Evolutionary conservation across 2,888 invertebrate genomes (phyloP).

Genomic region (Drosophila sordidula): DNA sequence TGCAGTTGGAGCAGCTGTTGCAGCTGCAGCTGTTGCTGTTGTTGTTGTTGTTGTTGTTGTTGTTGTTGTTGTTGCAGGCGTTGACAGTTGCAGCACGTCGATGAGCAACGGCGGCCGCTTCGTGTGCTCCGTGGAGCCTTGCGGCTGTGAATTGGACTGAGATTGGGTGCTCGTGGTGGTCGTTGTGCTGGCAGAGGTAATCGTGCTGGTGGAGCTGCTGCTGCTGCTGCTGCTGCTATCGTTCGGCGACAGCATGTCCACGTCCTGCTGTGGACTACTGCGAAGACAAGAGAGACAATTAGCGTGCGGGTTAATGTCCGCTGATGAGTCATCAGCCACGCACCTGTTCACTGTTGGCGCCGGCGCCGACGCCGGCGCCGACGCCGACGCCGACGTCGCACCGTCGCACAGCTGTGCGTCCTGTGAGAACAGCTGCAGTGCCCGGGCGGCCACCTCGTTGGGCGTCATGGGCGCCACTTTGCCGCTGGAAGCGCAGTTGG

Average conservation of each 20-base stretch:
- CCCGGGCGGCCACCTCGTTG: conserved; percentile 96
- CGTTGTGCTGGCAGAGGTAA: conserved; percentile 73
- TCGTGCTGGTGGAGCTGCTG: conserved; percentile 76
- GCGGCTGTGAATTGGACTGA: conserved; percentile 32
- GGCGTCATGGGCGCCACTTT: conserved; percentile 91
- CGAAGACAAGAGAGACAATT: conserved; percentile 3
- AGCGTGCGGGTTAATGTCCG: neutral
- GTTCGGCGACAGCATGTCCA: conserved; percentile 73
- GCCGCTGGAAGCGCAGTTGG: conserved; percentile 95
- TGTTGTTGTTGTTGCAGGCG: conserved; percentile 16
- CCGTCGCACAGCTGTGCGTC: conserved; percentile 93
- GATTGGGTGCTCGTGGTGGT: conserved; percentile 70
- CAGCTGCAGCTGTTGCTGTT: neutral
- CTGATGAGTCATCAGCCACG: neutral
- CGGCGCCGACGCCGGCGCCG: conserved; percentile 82
- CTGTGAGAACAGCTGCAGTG: conserved; percentile 93
- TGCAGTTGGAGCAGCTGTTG: neutral
- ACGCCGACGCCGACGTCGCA: conserved; percentile 83
- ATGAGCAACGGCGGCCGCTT: conserved; percentile 17
- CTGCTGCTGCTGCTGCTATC: conserved; percentile 76
- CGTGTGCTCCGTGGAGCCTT: conserved; percentile 1
- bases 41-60: neutral
- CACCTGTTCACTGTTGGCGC: conserved; percentile 20
- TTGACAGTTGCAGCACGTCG: conserved; percentile 27
- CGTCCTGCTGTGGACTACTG: conserved; percentile 69